phyloP scores from a whole-genome alignment of 1,140 invertebrate genomes.

The Vanessa tameamea region DNA sequence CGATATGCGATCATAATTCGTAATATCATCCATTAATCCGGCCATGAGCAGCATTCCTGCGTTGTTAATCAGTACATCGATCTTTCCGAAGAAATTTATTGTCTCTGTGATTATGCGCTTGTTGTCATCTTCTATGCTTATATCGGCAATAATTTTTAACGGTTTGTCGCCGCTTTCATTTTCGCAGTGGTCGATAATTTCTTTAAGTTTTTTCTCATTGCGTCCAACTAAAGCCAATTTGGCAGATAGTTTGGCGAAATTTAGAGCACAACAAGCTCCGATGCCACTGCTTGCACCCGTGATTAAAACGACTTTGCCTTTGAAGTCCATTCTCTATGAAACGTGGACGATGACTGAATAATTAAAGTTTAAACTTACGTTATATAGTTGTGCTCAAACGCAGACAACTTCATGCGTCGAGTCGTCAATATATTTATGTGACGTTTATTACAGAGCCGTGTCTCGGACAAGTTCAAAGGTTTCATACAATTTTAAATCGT shows the following conservation, averaged over 20 bases:
- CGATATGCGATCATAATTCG: slow-evolving; percentile 86
- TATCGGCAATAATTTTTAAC: slow-evolving; percentile 82
- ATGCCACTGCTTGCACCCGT: slow-evolving; percentile 69
- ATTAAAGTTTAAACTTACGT: slow-evolving; percentile 19
- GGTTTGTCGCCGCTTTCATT: slow-evolving; percentile 60
- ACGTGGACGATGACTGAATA: slow-evolving; percentile 44
- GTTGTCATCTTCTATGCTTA: slow-evolving; percentile 84
- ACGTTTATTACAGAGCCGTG: too few species aligned
- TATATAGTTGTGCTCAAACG: slow-evolving; percentile 12
- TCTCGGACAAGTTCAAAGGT: too few species aligned
- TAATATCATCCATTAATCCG: slow-evolving; percentile 81
- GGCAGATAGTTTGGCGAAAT: slow-evolving; percentile 57
- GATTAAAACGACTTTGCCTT: slow-evolving; percentile 63
- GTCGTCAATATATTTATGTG: neutral
- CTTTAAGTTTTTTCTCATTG: slow-evolving; percentile 53
- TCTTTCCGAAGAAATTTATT: slow-evolving; percentile 81
- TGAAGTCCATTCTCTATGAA: slow-evolving; percentile 53
- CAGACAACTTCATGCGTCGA: neutral
- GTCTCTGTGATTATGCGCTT: slow-evolving; percentile 83
- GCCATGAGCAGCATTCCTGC: slow-evolving; percentile 85
- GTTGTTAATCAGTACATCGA: slow-evolving; percentile 88
- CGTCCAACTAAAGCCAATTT: slow-evolving; percentile 56
- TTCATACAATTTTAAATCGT: too few species aligned
- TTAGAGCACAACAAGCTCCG: slow-evolving; percentile 55
- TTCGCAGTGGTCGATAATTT: slow-evolving; percentile 83